These are phyloP conservation scores for Beroe ovata DNA, from an alignment of 37 sponge, comb jelly and placozoan species.

Conservation along the genomic window DNA sequence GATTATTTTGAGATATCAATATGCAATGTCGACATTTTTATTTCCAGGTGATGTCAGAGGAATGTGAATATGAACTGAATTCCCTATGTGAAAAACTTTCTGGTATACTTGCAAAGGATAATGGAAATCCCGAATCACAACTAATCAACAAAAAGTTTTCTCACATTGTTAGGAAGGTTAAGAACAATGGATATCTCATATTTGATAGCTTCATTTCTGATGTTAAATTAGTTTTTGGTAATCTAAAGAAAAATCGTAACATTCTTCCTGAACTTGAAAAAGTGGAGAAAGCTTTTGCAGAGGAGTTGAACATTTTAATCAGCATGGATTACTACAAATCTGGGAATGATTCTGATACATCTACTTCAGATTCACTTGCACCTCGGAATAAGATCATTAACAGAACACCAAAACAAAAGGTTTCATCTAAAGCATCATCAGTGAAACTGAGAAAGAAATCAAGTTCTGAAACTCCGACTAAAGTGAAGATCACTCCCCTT, in stretches of 20 bases:
- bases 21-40: too few relatives aligned
- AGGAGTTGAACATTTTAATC: constrained; percentile 8
- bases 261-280: not conserved
- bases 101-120: not conserved
- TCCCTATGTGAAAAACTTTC: constrained; percentile 25
- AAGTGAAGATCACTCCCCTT: not conserved
- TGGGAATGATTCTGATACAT: constrained; percentile 41
- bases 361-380: constrained; percentile 11
- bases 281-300: not conserved
- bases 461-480: not conserved
- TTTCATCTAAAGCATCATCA: not conserved
- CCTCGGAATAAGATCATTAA: not conserved
- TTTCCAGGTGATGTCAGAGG: constrained; percentile 62
- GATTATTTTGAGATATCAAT: too few relatives aligned
- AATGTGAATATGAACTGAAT: constrained; percentile 56
- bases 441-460: not conserved
- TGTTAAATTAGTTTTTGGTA: constrained; percentile 9
- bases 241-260: not conserved
- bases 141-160: not conserved
- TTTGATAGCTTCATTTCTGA: constrained; percentile 43
- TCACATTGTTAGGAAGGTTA: constrained; percentile 17
- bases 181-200: constrained; percentile 1
- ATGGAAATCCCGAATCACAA: not conserved
- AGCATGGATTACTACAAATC: constrained; percentile 53
- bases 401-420: not conserved